A percentile compares a stretch with the other conserved stretches of the same genome.
phyloP scores from a whole-genome alignment of 2,113 vertebrate genomes.

The Cariama cristata region DNA sequence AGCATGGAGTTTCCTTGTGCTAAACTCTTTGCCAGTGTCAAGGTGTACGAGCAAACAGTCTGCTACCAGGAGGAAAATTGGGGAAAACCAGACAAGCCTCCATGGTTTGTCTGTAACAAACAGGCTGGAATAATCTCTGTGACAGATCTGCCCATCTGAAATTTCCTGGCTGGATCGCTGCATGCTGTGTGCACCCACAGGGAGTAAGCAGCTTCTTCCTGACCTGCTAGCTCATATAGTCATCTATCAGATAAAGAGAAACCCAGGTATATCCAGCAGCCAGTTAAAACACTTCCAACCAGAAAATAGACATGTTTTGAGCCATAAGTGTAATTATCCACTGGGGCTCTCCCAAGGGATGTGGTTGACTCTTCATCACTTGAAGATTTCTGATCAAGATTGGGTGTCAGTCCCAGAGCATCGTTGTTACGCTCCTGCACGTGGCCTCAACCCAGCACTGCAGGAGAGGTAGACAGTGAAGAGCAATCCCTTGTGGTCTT shows the following conservation, averaged over 20 bases:
- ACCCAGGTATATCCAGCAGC: not conserved
- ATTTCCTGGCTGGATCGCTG: not conserved
- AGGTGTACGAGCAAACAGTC: not conserved
- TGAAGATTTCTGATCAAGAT: not conserved
- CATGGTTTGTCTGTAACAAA: not conserved
- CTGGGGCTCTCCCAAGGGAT: not conserved
- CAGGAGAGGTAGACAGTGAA: not conserved
- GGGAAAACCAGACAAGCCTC: not conserved
- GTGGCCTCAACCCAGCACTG: rapidly evolving
- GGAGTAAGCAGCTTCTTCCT: not conserved
- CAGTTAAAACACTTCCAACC: not conserved
- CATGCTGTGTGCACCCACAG: rapidly evolving
- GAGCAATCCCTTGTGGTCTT: not conserved
- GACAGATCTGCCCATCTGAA: not conserved
- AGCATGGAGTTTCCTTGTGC: not conserved
- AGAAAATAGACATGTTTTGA: not conserved
- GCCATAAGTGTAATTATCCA: not conserved
- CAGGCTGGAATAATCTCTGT: not conserved
- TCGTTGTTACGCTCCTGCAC: rapidly evolving
- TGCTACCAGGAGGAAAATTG: not conserved
- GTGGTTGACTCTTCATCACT: not conserved
- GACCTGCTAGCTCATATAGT: not conserved
- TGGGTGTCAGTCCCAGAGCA: not conserved
- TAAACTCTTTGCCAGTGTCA: not conserved
- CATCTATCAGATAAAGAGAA: not conserved